A percentile compares a stretch with the other conserved stretches of the same genome.
phyloP scores from a whole-genome alignment of 2,888 invertebrate species.

The Plutella xylostella region DNA sequence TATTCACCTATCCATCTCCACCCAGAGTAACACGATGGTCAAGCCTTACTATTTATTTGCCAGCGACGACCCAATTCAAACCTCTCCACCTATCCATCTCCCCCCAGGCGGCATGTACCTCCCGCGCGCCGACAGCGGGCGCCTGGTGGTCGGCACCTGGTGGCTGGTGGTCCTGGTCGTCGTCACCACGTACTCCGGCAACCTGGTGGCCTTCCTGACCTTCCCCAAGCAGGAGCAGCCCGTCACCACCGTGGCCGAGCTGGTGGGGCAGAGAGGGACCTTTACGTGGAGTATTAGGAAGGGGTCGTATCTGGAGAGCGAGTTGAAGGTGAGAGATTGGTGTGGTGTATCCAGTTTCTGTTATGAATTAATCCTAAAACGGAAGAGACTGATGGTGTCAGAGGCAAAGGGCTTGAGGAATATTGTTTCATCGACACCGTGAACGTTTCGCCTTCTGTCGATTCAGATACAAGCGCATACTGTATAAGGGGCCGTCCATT shows the following conservation, averaged over 20 bases:
- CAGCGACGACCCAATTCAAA: neutral
- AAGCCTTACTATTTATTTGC: no score
- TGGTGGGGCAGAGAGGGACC: conserved; percentile 67
- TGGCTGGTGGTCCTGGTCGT: conserved; percentile 91
- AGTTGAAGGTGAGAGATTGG: conserved; percentile 37
- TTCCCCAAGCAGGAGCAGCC: conserved; percentile 86
- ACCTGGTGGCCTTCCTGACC: conserved; percentile 91
- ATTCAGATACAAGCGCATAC: no score
- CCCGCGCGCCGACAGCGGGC: conserved; percentile 87
- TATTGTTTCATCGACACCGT: no score
- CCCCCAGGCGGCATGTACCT: conserved; percentile 85
- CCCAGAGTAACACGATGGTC: no score
- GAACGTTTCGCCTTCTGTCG: no score
- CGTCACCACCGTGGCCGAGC: conserved; percentile 75
- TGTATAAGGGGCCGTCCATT: no score
- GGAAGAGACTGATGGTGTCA: no score
- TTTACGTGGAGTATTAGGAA: conserved; percentile 82
- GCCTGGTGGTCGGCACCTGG: conserved; percentile 89
- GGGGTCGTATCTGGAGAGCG: conserved; percentile 80
- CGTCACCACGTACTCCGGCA: conserved; percentile 93
- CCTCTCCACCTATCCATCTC: conserved; percentile 29
- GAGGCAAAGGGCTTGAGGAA: neutral
- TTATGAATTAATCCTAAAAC: no score
- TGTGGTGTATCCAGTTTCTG: no score
- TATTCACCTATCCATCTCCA: no score